phyloP scores from a whole-genome alignment of 2,888 invertebrate species.

The Gisinianus flammeolus region DNA sequence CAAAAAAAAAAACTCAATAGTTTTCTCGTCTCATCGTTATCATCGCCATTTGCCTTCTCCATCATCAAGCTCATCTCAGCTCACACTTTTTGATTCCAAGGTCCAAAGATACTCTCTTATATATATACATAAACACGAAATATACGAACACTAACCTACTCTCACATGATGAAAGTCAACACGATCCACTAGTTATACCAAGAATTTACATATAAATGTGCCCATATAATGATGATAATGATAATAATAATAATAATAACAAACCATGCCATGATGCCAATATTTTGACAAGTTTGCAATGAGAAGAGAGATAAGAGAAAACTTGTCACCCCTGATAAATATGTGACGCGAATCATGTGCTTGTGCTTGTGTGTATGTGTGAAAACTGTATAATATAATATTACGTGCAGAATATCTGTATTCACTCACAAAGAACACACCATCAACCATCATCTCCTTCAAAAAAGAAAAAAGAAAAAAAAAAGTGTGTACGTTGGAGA shows the following conservation, averaged over 20 bases:
- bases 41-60: neutral
- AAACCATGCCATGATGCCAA: conserved; percentile 22
- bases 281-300: conserved; percentile 33
- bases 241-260: too few species aligned
- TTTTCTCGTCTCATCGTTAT: neutral
- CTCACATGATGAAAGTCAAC: neutral
- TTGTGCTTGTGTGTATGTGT: neutral
- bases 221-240: neutral
- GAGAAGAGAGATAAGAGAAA: conserved; percentile 18
- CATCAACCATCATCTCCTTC: neutral
- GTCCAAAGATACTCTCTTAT: neutral
- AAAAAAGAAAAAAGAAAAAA: neutral
- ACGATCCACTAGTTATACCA: neutral
- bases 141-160: too few species aligned
- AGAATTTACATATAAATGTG: neutral
- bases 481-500: too few species aligned
- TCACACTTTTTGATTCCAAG: neutral
- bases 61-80: conserved; percentile 5
- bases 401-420: neutral
- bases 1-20: conserved; percentile 19
- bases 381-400: neutral
- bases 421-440: too few species aligned
- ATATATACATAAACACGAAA: neutral
- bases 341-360: neutral
- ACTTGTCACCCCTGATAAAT: conserved; percentile 23